Evolutionary conservation across 2,888 invertebrate genomes (phyloP), one percentile per base, ranked within the genome.

Genomic region (Scrobipalpa atriplicella): DNA sequence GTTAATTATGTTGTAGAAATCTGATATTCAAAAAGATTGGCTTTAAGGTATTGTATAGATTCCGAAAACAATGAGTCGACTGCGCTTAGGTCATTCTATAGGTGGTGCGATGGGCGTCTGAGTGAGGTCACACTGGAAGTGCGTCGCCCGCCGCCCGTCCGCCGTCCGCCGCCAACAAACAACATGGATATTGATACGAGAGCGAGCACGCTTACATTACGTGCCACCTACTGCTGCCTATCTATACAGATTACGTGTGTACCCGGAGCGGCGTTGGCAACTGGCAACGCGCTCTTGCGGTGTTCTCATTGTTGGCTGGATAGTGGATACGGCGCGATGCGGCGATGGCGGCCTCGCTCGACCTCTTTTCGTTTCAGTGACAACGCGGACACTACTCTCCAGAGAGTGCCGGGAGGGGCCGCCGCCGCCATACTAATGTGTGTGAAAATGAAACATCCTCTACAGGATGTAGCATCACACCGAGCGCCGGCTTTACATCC

Each of bases 321-420:
- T n/a, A n/a, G n/a, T n/a, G n/a, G n/a, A 81, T 81, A 80, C 78
- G 81, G 78, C 77, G 78, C 73, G 75, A 62, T 69, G 81, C 78
- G 76, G 78, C 73, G 75, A 62, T 69, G 63, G 56, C 68, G 64
- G 69, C 68, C 78, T 74, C 83, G 84, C 81, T 83, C 89, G 91
- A 90, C 90, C 91, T 91, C 90, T 91, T 90, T 92, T 84, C 82
- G 81, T 87, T 90, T 85, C 86, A 89, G 85, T 85, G 86, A 89
- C 88, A 84, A 81, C 79, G 80, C 77, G 73, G 74, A 72, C 75
- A 69, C 70, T 71, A 72, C 74, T 75, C 75, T 82, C 78, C 79
- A 78, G 79, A 75, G 81, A 18, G 47, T 2, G 47, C 2, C 47
- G 47, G 47, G 47, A 80, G 77, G 75, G 41, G 60, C 43, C 64